Base-by-base conservation (phyloP, 2,888 invertebrate species). In the Leptopilina syphax region DNA sequence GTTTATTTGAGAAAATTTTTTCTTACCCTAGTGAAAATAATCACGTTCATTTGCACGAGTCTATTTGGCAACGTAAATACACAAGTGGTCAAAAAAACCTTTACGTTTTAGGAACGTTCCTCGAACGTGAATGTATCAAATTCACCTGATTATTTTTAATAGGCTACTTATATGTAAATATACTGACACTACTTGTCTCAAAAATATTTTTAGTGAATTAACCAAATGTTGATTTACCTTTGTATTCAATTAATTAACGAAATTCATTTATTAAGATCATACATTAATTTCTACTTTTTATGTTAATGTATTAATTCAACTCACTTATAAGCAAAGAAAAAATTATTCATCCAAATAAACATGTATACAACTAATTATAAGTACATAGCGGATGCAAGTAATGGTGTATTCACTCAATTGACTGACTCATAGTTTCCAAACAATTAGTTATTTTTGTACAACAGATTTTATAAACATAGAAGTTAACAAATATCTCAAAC, bases 401-500 rank as follows among this genome's bases (percentile, higher is more conserved):
- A 76, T 68, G 18, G 79, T 68, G 81, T 77, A 80, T 66, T 81
- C 57, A 83, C 79, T 80, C 80, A 84, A 83, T 83, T 79, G 84
- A 86, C 86, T 84, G 85, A 84, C 68, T 79, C 77, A 81, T 86
- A 84, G 83, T 80, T 83, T 83, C 79, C 77, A 70, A 81, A 82
- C 79, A 82, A 78, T 85, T 85, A 79, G 81, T 84, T 83, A 84
- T 85, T 87, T 84, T 87, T 83, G 85, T 88, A 85, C 85, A 82
- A 84, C 84, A 84, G 84, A 85, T 87, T 87, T 88, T 86, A 83
- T 85, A 85, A 83, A 78, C 79, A 83, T 85, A 85, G 86, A 85
- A 85, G 84, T 83, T 78, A 77, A 44, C 79, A 78, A 79, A 54
- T 68, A 76, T 78, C 73, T 65, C 79, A 65, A 82, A 63, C 63